Evolutionary conservation across 2,797 vertebrate genomes (phyloP).

Genomic region (Sebastes trivittatus): DNA sequence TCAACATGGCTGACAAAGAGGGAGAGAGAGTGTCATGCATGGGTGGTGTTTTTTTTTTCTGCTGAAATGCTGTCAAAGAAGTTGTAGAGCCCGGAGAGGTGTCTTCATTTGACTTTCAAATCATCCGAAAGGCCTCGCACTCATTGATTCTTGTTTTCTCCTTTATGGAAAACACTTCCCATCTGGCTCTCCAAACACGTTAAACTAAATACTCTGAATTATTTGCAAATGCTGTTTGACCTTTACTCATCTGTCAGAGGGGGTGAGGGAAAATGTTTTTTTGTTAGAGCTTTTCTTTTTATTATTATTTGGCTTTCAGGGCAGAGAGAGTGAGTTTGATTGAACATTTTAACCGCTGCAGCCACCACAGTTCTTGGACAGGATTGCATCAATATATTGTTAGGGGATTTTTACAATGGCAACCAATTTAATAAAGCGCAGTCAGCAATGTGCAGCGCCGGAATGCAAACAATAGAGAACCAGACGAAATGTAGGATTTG

Average conservation of each 20-base stretch:
- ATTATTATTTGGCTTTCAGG: not conserved
- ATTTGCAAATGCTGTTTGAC: slow-evolving; percentile 40
- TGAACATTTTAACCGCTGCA: not conserved
- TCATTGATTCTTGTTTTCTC: slow-evolving; percentile 42
- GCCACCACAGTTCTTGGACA: not conserved
- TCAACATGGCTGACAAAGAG: slow-evolving; percentile 27
- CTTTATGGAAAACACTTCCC: slow-evolving; percentile 28
- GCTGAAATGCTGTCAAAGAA: slow-evolving; percentile 38
- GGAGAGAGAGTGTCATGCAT: slow-evolving; percentile 18
- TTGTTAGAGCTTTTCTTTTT: not conserved
- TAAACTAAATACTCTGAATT: slow-evolving; percentile 32
- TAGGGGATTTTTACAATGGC: not conserved
- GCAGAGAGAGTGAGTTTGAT: not conserved
- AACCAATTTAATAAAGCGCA: slow-evolving; percentile 6
- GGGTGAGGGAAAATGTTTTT: not conserved
- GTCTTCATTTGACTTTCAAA: slow-evolving; percentile 60
- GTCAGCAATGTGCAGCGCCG: slow-evolving; percentile 2
- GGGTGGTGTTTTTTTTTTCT: not conserved
- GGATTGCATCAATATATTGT: slow-evolving; percentile 3
- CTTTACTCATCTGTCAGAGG: slow-evolving; percentile 27
- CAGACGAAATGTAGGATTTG: not conserved
- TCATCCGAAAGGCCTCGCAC: slow-evolving; percentile 11
- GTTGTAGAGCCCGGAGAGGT: slow-evolving; percentile 20
- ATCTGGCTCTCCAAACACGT: slow-evolving; percentile 33
- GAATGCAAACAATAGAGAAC: slow-evolving; percentile 24